phyloP scores from a whole-genome alignment of 2,113 vertebrate genomes.

The Merops nubicus region DNA sequence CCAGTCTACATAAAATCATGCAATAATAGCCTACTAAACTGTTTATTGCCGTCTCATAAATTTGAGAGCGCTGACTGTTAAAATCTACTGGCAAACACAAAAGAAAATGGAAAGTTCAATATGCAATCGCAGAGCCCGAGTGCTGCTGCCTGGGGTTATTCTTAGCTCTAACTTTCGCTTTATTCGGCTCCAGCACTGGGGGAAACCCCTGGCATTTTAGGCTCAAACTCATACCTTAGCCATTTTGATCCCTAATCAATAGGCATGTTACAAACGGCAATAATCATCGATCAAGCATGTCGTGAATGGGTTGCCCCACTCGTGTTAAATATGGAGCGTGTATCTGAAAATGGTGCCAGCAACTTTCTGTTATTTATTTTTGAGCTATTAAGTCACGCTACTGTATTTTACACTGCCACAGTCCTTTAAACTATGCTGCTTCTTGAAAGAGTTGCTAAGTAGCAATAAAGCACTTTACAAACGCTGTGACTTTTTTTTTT shows the following conservation, averaged over 20 bases:
- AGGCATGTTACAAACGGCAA: constrained; percentile 20
- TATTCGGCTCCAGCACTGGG: not conserved
- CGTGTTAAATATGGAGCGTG: constrained; percentile 44
- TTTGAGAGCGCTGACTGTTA: constrained; percentile 9
- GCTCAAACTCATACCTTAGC: not conserved
- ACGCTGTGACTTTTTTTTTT: not conserved
- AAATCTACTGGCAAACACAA: constrained; percentile 50
- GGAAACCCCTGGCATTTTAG: not conserved
- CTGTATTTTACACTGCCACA: constrained; percentile 44
- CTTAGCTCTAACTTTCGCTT: not conserved
- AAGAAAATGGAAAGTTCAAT: constrained; percentile 25
- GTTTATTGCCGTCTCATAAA: constrained; percentile 59
- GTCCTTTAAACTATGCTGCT: constrained; percentile 21
- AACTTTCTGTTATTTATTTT: constrained; percentile 54
- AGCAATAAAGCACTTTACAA: constrained; percentile 33
- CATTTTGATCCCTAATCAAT: constrained; percentile 37
- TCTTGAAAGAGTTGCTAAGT: constrained; percentile 50
- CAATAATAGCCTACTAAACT: constrained; percentile 50
- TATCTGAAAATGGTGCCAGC: constrained; percentile 6
- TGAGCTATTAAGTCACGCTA: constrained; percentile 31
- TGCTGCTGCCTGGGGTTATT: not conserved
- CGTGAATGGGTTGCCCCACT: constrained; percentile 24
- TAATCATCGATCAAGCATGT: constrained; percentile 26
- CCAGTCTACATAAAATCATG: constrained; percentile 42
- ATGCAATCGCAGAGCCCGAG: not conserved